These are phyloP conservation scores for Dioctria linearis DNA, from an alignment of 2,888 invertebrate genomes.

Conservation along the genomic window DNA sequence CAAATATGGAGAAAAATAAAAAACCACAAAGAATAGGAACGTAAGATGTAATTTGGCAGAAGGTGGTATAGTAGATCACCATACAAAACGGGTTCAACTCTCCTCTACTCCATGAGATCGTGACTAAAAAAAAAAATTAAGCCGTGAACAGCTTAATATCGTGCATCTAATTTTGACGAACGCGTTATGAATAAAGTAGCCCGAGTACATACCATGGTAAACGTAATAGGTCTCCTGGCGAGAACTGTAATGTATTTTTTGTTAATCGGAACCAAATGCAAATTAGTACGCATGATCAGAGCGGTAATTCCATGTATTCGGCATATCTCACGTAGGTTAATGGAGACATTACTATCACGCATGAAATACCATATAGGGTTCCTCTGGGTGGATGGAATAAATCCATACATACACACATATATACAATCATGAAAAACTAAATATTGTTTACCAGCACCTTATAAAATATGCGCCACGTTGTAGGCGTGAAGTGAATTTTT, in stretches of 20 bases:
- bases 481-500: constrained; percentile 45
- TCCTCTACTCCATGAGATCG: constrained; percentile 26
- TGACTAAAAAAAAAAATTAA: constrained; percentile 41
- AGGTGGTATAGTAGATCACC: not conserved
- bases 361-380: constrained; percentile 22
- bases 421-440: no score
- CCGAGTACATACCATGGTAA: not conserved
- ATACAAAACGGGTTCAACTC: constrained; percentile 11
- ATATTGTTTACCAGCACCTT: not conserved
- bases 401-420: no score
- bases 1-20: not conserved
- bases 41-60: constrained; percentile 13
- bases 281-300: constrained; percentile 52
- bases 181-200: constrained; percentile 47
- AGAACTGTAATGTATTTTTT: constrained; percentile 27
- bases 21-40: not conserved
- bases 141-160: constrained; percentile 38
- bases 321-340: constrained; percentile 52
- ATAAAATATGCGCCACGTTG: constrained; percentile 24
- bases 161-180: constrained; percentile 44
- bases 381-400: not conserved
- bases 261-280: constrained; percentile 53
- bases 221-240: constrained; percentile 38
- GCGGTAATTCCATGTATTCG: constrained; percentile 29
- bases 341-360: constrained; percentile 53